Percentiles rank a stretch among this genome's conserved stretches.
Conservation (phyloP, 2,888 invertebrate genomes). For the Synanthedon myopaeformis region DNA sequence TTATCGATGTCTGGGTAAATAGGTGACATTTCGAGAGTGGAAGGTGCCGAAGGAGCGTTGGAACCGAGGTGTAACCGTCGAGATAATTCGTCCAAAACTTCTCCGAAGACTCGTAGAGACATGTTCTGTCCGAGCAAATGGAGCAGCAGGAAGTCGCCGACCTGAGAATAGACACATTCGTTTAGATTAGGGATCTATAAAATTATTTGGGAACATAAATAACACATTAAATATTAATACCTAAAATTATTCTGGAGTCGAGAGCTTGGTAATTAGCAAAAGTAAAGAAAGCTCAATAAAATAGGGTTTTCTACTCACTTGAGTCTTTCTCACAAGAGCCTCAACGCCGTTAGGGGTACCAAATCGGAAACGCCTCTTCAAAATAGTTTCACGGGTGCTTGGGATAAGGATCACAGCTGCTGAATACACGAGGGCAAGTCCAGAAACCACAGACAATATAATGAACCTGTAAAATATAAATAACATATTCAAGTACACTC, state of each 20-base stretch:
- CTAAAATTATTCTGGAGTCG: no score
- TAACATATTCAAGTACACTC: slow-evolving; percentile 1
- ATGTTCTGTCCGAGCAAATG: slow-evolving; percentile 89
- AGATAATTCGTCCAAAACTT: slow-evolving; percentile 83
- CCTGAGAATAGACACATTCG: slow-evolving; percentile 56
- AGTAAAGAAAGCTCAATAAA: no score
- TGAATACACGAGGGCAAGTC: slow-evolving; percentile 83
- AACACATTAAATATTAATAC: no score
- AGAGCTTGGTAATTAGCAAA: no score
- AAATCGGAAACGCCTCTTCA: slow-evolving; percentile 83
- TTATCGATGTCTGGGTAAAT: slow-evolving; percentile 85
- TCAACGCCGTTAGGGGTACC: slow-evolving; percentile 81
- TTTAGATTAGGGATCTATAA: no score
- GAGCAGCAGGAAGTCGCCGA: slow-evolving; percentile 87
- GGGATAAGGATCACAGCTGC: slow-evolving; percentile 83
- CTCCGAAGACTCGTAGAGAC: slow-evolving; percentile 83
- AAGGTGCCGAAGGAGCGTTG: slow-evolving; percentile 87
- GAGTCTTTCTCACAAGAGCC: slow-evolving; percentile 81
- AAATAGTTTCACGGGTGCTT: slow-evolving; percentile 82
- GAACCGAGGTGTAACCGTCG: slow-evolving; percentile 77
- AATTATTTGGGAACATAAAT: no score
- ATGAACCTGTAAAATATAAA: slow-evolving; percentile 81
- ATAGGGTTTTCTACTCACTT: slow-evolving; percentile 58
- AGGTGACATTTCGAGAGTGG: slow-evolving; percentile 87
- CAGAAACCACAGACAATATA: slow-evolving; percentile 79